A percentile compares a stretch with the other conserved stretches of the same genome.
These are phyloP conservation scores for Carposina sasakii DNA, from an alignment of 1,140 invertebrate genomes.

Conservation along the genomic window DNA sequence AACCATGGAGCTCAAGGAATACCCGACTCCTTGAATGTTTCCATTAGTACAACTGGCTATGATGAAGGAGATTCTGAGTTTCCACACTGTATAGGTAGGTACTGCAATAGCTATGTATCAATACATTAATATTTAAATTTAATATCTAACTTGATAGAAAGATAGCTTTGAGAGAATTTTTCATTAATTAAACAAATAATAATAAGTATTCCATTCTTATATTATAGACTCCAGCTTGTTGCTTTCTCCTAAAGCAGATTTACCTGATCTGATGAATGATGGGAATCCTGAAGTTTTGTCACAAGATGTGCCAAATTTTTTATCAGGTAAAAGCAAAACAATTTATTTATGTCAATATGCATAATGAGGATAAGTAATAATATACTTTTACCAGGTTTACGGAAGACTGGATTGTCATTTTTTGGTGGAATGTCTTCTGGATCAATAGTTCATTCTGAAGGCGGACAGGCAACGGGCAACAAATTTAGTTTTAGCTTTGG, in stretches of 20 bases:
- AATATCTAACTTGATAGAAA: neutral
- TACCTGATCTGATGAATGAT: constrained; percentile 22
- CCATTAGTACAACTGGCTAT: constrained; percentile 46
- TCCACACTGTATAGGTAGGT: constrained; percentile 46
- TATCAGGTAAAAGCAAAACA: constrained; percentile 45
- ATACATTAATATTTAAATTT: neutral
- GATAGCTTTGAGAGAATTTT: neutral
- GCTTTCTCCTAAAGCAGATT: constrained; percentile 54
- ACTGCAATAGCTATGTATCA: constrained; percentile 1
- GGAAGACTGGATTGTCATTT: constrained; percentile 46
- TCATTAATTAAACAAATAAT: neutral
- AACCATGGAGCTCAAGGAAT: constrained; percentile 38
- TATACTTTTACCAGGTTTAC: constrained; percentile 37
- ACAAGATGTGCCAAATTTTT: constrained; percentile 48
- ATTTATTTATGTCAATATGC: neutral
- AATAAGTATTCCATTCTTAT: neutral
- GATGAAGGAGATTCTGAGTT: constrained; percentile 44
- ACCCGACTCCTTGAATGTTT: constrained; percentile 46
- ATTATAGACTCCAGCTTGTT: constrained; percentile 53
- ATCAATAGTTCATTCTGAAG: constrained; percentile 25
- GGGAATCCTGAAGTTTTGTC: constrained; percentile 31
- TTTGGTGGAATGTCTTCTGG: constrained; percentile 30
- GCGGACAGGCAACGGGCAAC: constrained; percentile 25
- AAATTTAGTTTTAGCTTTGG: constrained; percentile 58
- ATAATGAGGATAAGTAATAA: constrained; percentile 11